Evolutionary conservation across 2,797 vertebrate species (phyloP).

Genomic region (Garrulus glandarius): DNA sequence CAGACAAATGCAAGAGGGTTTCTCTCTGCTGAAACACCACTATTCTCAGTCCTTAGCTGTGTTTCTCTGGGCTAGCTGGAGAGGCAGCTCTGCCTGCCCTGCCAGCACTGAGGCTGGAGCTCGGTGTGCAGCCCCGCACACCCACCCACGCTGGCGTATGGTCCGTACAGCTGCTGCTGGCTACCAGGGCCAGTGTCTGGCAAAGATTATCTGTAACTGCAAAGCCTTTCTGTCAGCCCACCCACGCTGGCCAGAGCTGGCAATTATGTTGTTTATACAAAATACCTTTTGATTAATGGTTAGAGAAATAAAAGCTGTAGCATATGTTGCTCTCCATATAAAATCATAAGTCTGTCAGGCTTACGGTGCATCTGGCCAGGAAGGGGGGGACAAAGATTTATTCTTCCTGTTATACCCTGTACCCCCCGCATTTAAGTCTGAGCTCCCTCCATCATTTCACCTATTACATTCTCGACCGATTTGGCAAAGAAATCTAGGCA

Average conservation of each 20-base stretch:
- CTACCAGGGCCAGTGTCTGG: background rate
- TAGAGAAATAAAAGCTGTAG: slow-evolving; percentile 36
- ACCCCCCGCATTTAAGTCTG: background rate
- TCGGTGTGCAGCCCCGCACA: fast-evolving
- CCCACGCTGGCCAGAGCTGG: slow-evolving; percentile 13
- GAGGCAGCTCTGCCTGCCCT: background rate
- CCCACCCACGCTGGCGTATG: background rate
- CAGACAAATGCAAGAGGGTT: background rate
- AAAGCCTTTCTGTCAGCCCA: slow-evolving; percentile 49
- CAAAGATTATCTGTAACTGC: background rate
- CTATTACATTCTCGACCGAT: background rate
- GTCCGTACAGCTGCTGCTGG: background rate
- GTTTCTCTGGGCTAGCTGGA: background rate
- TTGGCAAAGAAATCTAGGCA: background rate
- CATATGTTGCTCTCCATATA: slow-evolving; percentile 13
- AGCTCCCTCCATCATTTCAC: background rate
- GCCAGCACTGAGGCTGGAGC: background rate
- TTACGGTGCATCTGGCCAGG: background rate
- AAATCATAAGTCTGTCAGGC: slow-evolving; percentile 49
- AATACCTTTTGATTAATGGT: slow-evolving; percentile 61
- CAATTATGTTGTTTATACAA: slow-evolving; percentile 36
- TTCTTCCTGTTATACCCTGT: background rate
- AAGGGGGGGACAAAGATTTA: slow-evolving; percentile 11
- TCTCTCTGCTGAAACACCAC: background rate
- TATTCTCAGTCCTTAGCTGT: background rate